Evolutionary conservation across 2,888 invertebrate species (phyloP), one percentile per base, ranked within the genome.

Genomic region (Oxycera nigricornis): DNA sequence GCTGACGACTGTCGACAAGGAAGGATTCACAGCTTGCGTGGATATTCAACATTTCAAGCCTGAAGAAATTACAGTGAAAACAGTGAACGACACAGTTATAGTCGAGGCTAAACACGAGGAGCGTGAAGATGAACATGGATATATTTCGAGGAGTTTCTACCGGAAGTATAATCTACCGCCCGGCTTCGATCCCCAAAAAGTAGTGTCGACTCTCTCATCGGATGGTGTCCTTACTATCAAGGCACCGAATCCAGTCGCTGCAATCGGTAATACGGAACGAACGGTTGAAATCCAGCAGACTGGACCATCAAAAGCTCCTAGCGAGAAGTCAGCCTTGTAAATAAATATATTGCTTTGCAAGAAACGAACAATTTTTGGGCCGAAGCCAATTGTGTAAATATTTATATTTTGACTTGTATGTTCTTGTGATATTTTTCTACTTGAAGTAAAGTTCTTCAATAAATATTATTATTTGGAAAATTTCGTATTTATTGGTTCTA

Each of bases 171-270:
- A 90, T 78, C 83, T 93, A n/a, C 92, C 92, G 2, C 84, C 88
- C 52, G 90, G 89, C 52, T 90, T 90, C 79, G 92, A 94, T 75
- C 88, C 91, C 2, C 88, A 90, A 3, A 90, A 91, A 79, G 89
- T 95, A 2, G 88, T 90, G 73, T 94, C 94, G 74, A 90, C 90
- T 2, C 85, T 95, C 31, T 94, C 94, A 6, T 91, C 93, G 0
- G 94, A 95, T 81, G 95, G 94, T 1, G 90, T 94, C 57, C 86
- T 94, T 41, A 92, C 92, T 0, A 90, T 94, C 70, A 89, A 89
- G 7, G 89, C 89, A 7, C 93, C 93, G 30, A 77, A 74, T 6
- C 79, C 81, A 26, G 17, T 73, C 0, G 74, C 78, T 26, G 28
- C 55, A 14, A 22, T 50, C 17, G 62, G 62, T 9, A 20, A 26